These are phyloP conservation scores for Oreonectes daqikongensis DNA, from an alignment of 2,797 vertebrate species.

Conservation along the genomic window DNA sequence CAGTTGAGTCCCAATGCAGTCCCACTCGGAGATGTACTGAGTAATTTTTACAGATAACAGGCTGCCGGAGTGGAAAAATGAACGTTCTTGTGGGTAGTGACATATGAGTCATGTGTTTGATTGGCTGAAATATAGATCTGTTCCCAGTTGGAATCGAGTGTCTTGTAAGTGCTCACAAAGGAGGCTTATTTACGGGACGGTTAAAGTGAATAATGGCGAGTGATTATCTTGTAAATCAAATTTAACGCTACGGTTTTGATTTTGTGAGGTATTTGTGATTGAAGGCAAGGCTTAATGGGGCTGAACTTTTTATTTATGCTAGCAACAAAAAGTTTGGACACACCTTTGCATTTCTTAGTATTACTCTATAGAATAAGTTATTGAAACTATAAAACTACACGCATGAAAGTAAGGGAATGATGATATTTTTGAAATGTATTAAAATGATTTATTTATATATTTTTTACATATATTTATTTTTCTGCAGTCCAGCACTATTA, in stretches of 20 bases:
- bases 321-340: not conserved
- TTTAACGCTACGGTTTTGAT: slow-evolving; percentile 40
- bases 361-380: not conserved
- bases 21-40: slow-evolving; percentile 48
- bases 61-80: slow-evolving; percentile 44
- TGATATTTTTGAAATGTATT: too few species aligned
- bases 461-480: not conserved
- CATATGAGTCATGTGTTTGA: slow-evolving; percentile 72
- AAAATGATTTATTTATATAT: too few species aligned
- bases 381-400: slow-evolving; percentile 2
- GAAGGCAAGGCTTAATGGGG: slow-evolving; percentile 18
- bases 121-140: slow-evolving; percentile 64
- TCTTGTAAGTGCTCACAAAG: slow-evolving; percentile 56
- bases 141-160: slow-evolving; percentile 55
- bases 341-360: not conserved
- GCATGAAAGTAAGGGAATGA: not conserved
- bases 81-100: slow-evolving; percentile 60
- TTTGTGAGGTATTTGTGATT: slow-evolving; percentile 31
- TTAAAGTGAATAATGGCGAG: slow-evolving; percentile 50
- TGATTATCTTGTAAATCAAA: slow-evolving; percentile 59
- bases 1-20: slow-evolving; percentile 42
- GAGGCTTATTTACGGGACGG: slow-evolving; percentile 56
- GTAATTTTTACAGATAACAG: slow-evolving; percentile 56
- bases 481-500: not conserved
- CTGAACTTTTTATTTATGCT: not conserved